Base-by-base conservation (phyloP, 2,888 invertebrate species). In the Pegoplata infirma region DNA sequence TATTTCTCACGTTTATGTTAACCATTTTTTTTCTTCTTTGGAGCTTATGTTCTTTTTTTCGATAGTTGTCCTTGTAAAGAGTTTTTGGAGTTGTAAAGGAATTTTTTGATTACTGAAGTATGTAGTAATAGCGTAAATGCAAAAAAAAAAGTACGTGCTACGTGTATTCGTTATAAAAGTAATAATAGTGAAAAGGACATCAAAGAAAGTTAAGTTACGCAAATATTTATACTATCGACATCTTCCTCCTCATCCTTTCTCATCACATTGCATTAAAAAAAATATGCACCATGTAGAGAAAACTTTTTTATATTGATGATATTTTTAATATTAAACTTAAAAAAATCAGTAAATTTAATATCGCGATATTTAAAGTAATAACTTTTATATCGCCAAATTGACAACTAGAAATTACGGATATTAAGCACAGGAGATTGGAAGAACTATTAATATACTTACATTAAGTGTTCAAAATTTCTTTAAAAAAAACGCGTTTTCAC, bases 41-140 rank as follows among this genome's bases (percentile, higher is more conserved):
- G 49, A 76, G 63, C 69, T 76, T 63, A 28, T 63, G 56, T 51
- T 56, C 55, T 55, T 49, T n/a, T 63, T 32, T 21, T 2, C 51
- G 40, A 69, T 69, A 76, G 75, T 49, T 76, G 75, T 76, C 75
- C 75, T 76, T 76, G 68, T 49, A 69, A 40, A 63, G 49, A 49
- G 47, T 69, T 66, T 74, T 74, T 69, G 46, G 79, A 79, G 71
- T 72, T 71, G 75, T 64, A 79, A 79, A 79, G 71, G 79, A 79
- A 79, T 79, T 79, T 79, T 71, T 76, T 76, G 75, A 76, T 76
- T 76, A 76, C 75, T 76, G 63, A 64, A 69, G 68, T 76, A 69
- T 69, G 75, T 51, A 51, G 25, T 67, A 40, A 61, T 28, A 55
- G 61, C 55, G 51, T 51, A 68, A 40, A 55, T 64, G 28, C 56